Percentiles rank a stretch among this genome's conserved stretches.
These are phyloP conservation scores for Melanotaenia maccullochi DNA, from an alignment of 2,797 vertebrate genomes.

Conservation along the genomic window DNA sequence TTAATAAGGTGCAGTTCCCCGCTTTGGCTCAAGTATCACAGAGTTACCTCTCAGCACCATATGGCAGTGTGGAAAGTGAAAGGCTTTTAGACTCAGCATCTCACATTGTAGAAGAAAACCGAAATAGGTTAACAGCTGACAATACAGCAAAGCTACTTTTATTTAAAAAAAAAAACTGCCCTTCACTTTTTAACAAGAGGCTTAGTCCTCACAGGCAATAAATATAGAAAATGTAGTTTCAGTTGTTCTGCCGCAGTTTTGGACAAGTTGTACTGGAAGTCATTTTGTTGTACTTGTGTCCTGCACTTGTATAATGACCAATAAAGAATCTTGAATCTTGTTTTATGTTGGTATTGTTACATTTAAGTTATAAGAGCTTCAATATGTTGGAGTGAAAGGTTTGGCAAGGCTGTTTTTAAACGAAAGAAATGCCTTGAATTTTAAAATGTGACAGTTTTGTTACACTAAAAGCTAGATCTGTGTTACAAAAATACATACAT, in stretches of 20 bases:
- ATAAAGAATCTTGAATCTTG: no score
- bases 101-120: neutral
- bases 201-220: neutral
- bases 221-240: neutral
- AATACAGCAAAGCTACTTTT: slow-evolving; percentile 12
- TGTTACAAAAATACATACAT: no score
- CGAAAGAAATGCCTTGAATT: neutral
- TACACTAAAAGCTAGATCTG: no score
- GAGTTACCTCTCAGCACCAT: slow-evolving; percentile 1
- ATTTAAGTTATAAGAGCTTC: no score
- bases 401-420: no score
- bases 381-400: no score
- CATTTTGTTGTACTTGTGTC: no score
- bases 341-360: no score
- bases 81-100: neutral
- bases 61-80: slow-evolving; percentile 2
- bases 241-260: no score
- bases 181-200: neutral
- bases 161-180: slow-evolving; percentile 9
- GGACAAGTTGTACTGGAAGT: no score
- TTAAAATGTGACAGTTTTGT: no score
- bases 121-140: neutral
- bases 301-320: no score
- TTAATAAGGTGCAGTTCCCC: neutral
- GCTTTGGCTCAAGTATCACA: neutral